Conservation (phyloP, 2,113 vertebrate species). For the Semnornis frantzii region DNA sequence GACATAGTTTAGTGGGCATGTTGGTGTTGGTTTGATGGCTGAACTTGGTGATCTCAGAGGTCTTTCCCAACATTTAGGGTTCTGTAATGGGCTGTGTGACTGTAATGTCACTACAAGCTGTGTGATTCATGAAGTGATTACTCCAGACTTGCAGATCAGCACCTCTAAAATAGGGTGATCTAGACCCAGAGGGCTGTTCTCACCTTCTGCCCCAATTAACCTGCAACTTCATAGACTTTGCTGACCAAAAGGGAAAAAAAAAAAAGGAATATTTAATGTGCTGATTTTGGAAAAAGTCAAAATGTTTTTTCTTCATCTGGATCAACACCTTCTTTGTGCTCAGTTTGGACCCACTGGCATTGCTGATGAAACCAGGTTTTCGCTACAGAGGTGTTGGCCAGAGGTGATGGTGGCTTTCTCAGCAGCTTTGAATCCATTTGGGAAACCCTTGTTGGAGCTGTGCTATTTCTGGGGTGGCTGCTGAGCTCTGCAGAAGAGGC, state of each 20-base stretch:
- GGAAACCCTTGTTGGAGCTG: background rate
- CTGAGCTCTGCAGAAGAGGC: background rate
- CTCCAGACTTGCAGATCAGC: background rate
- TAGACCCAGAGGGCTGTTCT: background rate
- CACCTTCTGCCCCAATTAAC: background rate
- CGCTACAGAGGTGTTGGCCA: background rate
- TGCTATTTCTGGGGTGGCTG: background rate
- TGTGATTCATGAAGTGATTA: accelerated
- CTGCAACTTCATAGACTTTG: background rate
- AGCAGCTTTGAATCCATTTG: background rate
- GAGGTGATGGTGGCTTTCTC: background rate
- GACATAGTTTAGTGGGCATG: no score
- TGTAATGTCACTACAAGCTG: accelerated
- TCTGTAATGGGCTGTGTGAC: background rate
- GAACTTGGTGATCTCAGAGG: no score
- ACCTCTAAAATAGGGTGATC: background rate
- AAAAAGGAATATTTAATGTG: background rate
- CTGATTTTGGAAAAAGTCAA: background rate
- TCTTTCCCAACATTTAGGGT: no score
- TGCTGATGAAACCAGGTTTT: background rate
- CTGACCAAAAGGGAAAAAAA: background rate
- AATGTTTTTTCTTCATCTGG: background rate
- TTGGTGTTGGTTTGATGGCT: no score
- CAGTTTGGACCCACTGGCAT: accelerated
- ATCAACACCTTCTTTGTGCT: background rate